Conservation (phyloP, 92 coral and sea anemone species). For the Parazoanthus swiftii region DNA sequence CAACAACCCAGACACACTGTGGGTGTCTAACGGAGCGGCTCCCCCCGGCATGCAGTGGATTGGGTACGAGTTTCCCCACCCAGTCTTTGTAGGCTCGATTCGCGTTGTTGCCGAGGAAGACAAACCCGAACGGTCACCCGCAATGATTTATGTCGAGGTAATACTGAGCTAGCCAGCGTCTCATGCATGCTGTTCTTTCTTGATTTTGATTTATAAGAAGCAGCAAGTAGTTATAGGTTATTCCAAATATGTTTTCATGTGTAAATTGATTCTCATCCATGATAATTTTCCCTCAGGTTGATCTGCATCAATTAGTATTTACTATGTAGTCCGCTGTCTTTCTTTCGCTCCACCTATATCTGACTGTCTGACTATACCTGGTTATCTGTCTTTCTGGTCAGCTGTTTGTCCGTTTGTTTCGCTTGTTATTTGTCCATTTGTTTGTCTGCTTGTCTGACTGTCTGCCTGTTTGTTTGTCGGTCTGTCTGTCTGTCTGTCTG, state of each 20-base stretch:
- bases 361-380: too few species aligned
- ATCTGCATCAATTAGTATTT: too few species aligned
- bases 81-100: constrained; percentile 86
- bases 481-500: not conserved
- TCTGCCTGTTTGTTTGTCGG: too few species aligned
- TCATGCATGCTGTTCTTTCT: not conserved
- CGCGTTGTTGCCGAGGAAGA: constrained; percentile 85
- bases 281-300: too few species aligned
- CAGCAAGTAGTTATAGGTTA: too few species aligned
- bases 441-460: not conserved
- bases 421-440: not conserved
- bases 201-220: too few species aligned
- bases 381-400: too few species aligned
- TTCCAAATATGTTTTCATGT: too few species aligned
- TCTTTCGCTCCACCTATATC: not conserved
- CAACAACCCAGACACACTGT: constrained; percentile 90
- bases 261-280: too few species aligned
- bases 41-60: constrained; percentile 99
- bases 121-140: constrained; percentile 90
- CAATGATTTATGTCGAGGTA: constrained; percentile 86
- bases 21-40: constrained; percentile 95
- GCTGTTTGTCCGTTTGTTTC: too few species aligned
- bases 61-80: constrained; percentile 83
- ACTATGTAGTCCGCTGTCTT: not conserved
- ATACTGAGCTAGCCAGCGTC: too few species aligned